Percentiles rank a stretch among this genome's conserved stretches.
phyloP scores from a whole-genome alignment of 2,797 vertebrate genomes.

The Anguilla marmorata region DNA sequence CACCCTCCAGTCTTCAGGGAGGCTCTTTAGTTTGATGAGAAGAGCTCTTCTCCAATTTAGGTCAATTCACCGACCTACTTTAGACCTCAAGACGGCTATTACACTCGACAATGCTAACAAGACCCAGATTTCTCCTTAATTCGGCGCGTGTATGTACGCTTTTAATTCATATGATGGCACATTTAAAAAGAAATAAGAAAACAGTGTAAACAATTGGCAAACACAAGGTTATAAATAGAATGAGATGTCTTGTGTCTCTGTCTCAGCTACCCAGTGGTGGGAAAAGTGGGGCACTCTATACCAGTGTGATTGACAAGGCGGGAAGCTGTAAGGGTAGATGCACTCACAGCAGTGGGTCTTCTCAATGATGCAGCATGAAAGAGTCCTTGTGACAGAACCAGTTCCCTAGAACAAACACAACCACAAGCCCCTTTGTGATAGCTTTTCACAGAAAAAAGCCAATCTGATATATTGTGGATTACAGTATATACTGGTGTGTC shows the following conservation, averaged over 20 bases:
- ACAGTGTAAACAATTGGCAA: background rate
- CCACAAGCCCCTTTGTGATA: background rate
- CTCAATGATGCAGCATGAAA: background rate
- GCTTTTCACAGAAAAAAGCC: background rate
- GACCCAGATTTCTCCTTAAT: slow-evolving; percentile 33
- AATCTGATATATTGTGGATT: background rate
- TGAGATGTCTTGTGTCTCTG: slow-evolving; percentile 14
- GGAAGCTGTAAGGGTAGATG: background rate
- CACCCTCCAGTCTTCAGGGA: slow-evolving; percentile 44
- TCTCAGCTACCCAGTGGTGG: background rate
- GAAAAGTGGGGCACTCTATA: background rate
- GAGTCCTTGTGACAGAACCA: background rate
- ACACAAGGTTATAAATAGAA: slow-evolving; percentile 32
- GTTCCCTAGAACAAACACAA: slow-evolving; percentile 20
- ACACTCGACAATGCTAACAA: slow-evolving; percentile 36
- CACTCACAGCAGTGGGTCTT: background rate
- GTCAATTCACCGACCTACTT: slow-evolving; percentile 54
- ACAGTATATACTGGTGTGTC: background rate
- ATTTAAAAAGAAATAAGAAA: slow-evolving; percentile 31
- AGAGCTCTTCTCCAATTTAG: slow-evolving; percentile 48
- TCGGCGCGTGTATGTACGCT: background rate
- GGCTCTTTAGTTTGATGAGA: slow-evolving; percentile 30
- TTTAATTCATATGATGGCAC: slow-evolving; percentile 47
- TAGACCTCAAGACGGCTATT: slow-evolving; percentile 38
- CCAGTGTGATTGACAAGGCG: background rate